Percentiles rank a stretch among this genome's conserved stretches.
phyloP scores from a whole-genome alignment of 2,797 vertebrate genomes.

The Peromyscus nudipes region DNA sequence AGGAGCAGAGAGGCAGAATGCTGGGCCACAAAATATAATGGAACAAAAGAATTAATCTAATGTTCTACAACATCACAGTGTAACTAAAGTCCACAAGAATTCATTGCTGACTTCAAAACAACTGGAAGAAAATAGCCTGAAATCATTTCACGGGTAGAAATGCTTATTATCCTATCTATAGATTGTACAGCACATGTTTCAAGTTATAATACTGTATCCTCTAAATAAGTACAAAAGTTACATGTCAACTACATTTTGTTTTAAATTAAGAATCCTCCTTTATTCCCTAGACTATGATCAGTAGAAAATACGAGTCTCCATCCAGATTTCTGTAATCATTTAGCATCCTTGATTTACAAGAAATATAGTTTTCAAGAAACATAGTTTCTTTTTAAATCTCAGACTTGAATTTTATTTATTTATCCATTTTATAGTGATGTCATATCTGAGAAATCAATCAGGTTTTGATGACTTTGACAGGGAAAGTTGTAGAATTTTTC shows the following conservation, averaged over 20 bases:
- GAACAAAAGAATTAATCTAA: not conserved
- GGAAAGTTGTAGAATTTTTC: not conserved
- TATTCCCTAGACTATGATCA: not conserved
- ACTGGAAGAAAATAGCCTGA: not conserved
- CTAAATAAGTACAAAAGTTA: not conserved
- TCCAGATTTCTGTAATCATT: not conserved
- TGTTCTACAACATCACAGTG: not conserved
- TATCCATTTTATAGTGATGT: constrained; percentile 5
- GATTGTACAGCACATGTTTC: not conserved
- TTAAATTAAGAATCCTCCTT: not conserved
- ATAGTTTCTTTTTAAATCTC: constrained; percentile 8
- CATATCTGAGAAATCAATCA: not conserved
- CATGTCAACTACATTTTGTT: not conserved
- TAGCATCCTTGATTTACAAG: not conserved
- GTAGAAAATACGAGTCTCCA: not conserved
- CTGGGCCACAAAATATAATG: not conserved
- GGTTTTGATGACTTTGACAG: not conserved
- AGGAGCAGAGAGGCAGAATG: not conserved
- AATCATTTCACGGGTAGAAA: not conserved
- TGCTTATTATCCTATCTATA: not conserved
- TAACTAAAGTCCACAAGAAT: not conserved
- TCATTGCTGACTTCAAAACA: not conserved
- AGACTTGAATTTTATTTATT: constrained; percentile 43
- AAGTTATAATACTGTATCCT: not conserved
- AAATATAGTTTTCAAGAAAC: not conserved